phyloP scores from a whole-genome alignment of 2,888 invertebrate genomes.

The Strigamia maritima region DNA sequence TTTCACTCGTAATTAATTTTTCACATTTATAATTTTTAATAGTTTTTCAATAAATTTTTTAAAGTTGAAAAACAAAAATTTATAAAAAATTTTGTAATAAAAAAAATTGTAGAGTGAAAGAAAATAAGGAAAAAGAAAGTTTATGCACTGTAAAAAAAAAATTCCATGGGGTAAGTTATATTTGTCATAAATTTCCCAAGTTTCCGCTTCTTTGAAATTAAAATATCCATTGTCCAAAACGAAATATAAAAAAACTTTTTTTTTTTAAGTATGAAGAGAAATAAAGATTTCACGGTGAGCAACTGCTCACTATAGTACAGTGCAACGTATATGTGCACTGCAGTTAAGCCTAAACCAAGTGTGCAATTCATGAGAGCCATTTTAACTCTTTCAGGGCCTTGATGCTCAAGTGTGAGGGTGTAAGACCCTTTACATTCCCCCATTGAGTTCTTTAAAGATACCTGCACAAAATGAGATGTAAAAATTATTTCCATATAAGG shows the following conservation, averaged over 20 bases:
- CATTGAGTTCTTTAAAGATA: not conserved
- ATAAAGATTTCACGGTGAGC: constrained; percentile 18
- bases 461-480: not conserved
- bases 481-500: not conserved
- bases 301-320: not conserved
- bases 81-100: not conserved
- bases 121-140: not conserved
- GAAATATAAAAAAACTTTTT: not conserved
- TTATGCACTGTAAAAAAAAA: not conserved
- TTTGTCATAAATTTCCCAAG: not conserved
- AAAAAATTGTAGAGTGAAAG: not conserved
- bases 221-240: constrained; percentile 7
- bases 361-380: not conserved
- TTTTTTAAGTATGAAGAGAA: not conserved
- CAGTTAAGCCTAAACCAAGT: constrained; percentile 24
- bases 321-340: not conserved
- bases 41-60: not conserved
- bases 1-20: not conserved
- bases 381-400: not conserved
- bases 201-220: constrained; percentile 8
- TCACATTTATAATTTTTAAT: not conserved
- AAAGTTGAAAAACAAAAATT: not conserved
- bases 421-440: constrained; percentile 1
- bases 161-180: not conserved
- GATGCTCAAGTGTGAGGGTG: not conserved